Conservation (phyloP, 2,113 vertebrate genomes). For the Hemicordylus capensis region DNA sequence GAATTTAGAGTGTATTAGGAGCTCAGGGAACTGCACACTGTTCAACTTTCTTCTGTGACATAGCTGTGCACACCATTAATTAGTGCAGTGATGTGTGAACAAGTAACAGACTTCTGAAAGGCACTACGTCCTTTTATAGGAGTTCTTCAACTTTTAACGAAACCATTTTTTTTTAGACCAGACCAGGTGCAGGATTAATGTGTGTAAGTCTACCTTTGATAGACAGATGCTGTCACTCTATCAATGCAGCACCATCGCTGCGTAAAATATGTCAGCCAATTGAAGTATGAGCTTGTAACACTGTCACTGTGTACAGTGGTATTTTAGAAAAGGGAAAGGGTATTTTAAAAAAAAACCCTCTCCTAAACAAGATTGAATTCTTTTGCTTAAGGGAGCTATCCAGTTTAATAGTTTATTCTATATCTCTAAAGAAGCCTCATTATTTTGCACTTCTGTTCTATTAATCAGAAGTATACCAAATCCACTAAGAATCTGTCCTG, state of each 20-base stretch:
- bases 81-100: not conserved
- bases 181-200: conserved; percentile 72
- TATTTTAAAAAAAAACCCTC: conserved; percentile 7
- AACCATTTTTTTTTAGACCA: conserved; percentile 48
- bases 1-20: not conserved
- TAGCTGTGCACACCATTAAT: not conserved
- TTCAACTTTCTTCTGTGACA: not conserved
- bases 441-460: not conserved
- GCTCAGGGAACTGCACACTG: not conserved
- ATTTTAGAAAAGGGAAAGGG: conserved; percentile 50
- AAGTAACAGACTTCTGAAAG: conserved; percentile 26
- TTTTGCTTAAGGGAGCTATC: conserved; percentile 5
- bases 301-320: conserved; percentile 48
- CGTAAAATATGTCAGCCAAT: conserved; percentile 45
- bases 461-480: not conserved
- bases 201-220: not conserved
- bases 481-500: not conserved
- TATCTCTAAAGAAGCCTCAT: not conserved
- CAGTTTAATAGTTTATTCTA: not conserved
- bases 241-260: conserved; percentile 12
- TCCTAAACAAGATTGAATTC: conserved; percentile 49
- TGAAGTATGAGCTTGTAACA: conserved; percentile 28
- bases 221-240: conserved; percentile 69
- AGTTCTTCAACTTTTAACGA: conserved; percentile 46
- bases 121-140: fast-evolving